Base-by-base conservation (phyloP, 2,113 vertebrate species). In the Chascanopsetta lugubris region DNA sequence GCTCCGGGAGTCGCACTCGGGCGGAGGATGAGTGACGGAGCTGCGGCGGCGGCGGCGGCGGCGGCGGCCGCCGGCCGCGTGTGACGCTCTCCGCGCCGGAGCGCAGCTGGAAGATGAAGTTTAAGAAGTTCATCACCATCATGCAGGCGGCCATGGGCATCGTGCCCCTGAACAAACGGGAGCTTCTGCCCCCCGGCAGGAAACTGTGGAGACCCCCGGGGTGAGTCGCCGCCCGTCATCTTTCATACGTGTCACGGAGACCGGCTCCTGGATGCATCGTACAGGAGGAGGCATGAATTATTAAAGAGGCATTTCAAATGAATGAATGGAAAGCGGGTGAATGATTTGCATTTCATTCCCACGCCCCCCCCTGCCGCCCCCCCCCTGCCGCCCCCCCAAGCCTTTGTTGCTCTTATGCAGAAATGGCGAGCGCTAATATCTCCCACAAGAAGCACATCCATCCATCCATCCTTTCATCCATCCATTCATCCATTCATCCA, bases 101-200 rank as follows among this genome's bases (percentile, higher is more conserved):
- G 50, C 36, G 71, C 12, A 54, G 25, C 30, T 72, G 30, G 76
- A 90, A 87, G 75, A 98, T 97, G 96, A 94, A 93, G 88, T 97
- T 96, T 77, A 98, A 98, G 93, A 98, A 97, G 84, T 98, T 96
- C 17, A 94, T 95, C 75, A 94, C 94, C 22, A 94, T 98, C 86
- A 92, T 97, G 92, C 95, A 97, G 85, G 95, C 94, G 9, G 95
- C 95, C 0, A 90, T 96, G 63, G 95, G 96, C 38, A 92, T 97
- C 9, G 95, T 95, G 21, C 95, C 96, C 10, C 93, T 97, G 59
- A 98, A 97, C 90, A 97, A 98, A 83, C 90, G 94, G 36, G 96
- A 97, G 66, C 91, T 97, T 34, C 86, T 97, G 36, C 95, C 95
- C 0, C 93, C 95, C 8, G 94, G 95, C 85, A 94, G 93, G 85